phyloP scores from a whole-genome alignment of 2,113 vertebrate genomes.

The Gallinago undulata region DNA sequence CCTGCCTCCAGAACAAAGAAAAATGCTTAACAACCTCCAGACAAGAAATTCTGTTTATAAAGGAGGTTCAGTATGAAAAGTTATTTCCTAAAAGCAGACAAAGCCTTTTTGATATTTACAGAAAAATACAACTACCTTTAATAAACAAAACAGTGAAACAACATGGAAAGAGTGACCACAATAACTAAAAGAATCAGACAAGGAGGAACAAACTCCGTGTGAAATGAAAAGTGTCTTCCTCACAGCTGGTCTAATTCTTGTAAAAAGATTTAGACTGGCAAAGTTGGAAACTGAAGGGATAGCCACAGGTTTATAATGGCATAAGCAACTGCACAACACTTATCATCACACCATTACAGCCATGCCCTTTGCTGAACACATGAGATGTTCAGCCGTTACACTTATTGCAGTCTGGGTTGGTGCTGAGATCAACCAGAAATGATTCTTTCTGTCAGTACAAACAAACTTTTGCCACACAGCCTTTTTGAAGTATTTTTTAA shows the following conservation, averaged over 20 bases:
- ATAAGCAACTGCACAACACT: neutral
- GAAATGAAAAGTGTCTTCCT: neutral
- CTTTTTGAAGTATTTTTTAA: neutral
- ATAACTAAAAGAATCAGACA: neutral
- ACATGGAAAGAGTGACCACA: neutral
- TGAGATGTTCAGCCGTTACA: neutral
- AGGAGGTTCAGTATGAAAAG: neutral
- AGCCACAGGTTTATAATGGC: neutral
- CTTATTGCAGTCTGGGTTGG: neutral
- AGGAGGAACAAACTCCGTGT: neutral
- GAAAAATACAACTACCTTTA: constrained; percentile 40
- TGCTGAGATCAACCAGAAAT: neutral
- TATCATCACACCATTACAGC: neutral
- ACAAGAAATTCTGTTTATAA: neutral
- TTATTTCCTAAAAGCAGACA: neutral
- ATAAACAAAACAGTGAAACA: constrained; percentile 42
- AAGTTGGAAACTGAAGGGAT: neutral
- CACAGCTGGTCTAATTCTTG: neutral
- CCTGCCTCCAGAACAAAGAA: neutral
- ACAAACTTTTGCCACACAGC: neutral
- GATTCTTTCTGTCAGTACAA: neutral
- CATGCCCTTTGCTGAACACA: neutral
- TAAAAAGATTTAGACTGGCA: neutral
- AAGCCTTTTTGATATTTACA: constrained; percentile 59
- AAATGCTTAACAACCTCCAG: neutral